A percentile compares a stretch with the other conserved stretches of the same genome.
Conservation (phyloP, 2,797 vertebrate genomes). For the Loriculus beryllinus region DNA sequence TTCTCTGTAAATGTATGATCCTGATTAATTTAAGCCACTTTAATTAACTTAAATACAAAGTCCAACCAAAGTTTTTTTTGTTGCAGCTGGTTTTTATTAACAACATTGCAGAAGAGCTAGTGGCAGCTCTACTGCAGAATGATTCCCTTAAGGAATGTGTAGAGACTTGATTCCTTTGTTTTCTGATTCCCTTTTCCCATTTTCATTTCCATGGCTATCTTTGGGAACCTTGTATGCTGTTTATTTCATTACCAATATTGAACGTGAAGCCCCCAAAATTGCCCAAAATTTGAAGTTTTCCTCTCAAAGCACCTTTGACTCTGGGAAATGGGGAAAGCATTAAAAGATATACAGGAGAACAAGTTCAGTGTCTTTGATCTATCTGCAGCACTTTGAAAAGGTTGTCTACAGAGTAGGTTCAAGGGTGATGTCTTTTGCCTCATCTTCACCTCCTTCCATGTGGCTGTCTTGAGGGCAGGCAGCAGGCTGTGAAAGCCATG, state of each 20-base stretch:
- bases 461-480: neutral
- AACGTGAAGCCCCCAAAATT: neutral
- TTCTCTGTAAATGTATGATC: neutral
- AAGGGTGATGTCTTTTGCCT: neutral
- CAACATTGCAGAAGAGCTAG: neutral
- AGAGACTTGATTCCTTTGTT: neutral
- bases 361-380: neutral
- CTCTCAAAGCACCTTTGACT: neutral
- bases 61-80: neutral
- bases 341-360: neutral
- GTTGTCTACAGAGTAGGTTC: neutral
- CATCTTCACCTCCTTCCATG: neutral
- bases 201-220: neutral
- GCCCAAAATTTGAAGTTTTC: neutral
- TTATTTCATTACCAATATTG: neutral
- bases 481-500: rapidly evolving
- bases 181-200: neutral
- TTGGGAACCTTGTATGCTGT: neutral
- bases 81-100: neutral
- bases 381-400: neutral
- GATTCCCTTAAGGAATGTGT: neutral
- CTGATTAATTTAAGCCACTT: neutral
- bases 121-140: neutral
- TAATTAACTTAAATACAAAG: neutral
- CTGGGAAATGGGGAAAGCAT: neutral